These are phyloP conservation scores for Sebastes jordani DNA, from an alignment of 2,797 vertebrate species.

Conservation along the genomic window DNA sequence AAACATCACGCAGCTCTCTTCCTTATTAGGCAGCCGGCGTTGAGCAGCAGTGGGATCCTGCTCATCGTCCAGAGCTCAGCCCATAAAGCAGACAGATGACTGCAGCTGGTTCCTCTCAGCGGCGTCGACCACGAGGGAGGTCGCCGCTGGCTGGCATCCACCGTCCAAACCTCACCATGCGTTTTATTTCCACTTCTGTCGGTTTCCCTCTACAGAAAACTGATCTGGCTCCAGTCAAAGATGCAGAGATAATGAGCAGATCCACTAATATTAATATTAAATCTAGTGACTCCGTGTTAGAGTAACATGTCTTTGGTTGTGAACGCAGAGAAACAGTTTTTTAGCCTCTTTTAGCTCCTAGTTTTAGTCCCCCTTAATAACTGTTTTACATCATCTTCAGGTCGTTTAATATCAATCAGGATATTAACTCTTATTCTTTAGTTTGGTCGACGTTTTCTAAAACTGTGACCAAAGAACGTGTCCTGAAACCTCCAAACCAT, in stretches of 20 bases:
- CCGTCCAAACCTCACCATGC: neutral
- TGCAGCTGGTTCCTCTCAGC: conserved; percentile 22
- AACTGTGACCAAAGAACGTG: neutral
- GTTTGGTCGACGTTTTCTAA: neutral
- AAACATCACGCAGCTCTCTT: conserved; percentile 52
- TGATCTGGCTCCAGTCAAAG: neutral
- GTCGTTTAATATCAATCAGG: neutral
- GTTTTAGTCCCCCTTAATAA: too few species aligned
- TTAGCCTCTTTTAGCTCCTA: too few species aligned
- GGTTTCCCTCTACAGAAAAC: neutral
- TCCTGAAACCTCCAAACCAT: neutral
- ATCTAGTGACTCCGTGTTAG: too few species aligned
- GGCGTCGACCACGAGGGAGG: conserved; percentile 10
- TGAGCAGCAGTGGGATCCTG: conserved; percentile 31
- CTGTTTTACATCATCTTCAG: too few species aligned
- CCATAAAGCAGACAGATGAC: conserved; percentile 40
- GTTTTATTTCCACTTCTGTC: neutral
- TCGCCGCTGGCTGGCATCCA: neutral
- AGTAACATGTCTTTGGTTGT: too few species aligned
- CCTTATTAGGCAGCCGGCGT: conserved; percentile 52
- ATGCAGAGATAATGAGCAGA: neutral
- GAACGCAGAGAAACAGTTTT: too few species aligned
- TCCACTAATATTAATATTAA: too few species aligned
- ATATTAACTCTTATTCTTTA: neutral
- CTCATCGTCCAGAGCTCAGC: conserved; percentile 6